These are phyloP conservation scores for Sitophilus oryzae DNA, from an alignment of 1,140 invertebrate genomes.

Conservation along the genomic window DNA sequence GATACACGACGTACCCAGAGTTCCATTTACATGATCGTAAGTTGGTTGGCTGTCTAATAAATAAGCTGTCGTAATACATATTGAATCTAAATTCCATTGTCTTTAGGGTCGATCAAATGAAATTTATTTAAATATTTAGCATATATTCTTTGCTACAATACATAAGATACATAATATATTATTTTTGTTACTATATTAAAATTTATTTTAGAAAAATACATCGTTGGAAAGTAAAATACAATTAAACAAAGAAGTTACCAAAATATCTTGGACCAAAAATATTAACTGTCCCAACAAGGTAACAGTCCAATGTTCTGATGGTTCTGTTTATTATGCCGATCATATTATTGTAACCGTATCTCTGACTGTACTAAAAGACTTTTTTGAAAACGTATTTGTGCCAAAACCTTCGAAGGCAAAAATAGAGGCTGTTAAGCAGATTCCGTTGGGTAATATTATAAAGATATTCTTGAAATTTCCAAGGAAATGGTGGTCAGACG, in stretches of 20 bases:
- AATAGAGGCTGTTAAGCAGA: conserved; percentile 54
- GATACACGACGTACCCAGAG: too few species aligned
- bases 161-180: too few species aligned
- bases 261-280: conserved; percentile 45
- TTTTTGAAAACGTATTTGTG: conserved; percentile 53
- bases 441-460: conserved; percentile 65
- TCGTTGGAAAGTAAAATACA: conserved; percentile 42
- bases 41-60: too few species aligned
- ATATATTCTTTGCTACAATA: too few species aligned
- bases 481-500: conserved; percentile 54
- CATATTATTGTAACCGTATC: conserved; percentile 64
- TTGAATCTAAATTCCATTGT: too few species aligned
- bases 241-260: conserved; percentile 47
- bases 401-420: conserved; percentile 56
- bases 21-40: too few species aligned
- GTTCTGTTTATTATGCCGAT: conserved; percentile 52
- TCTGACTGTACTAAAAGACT: conserved; percentile 63
- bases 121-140: too few species aligned
- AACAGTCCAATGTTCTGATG: conserved; percentile 45
- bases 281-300: conserved; percentile 22
- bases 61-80: too few species aligned
- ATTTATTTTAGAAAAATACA: conserved; percentile 19
- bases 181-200: too few species aligned
- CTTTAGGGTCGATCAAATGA: too few species aligned
- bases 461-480: conserved; percentile 71